phyloP scores from a whole-genome alignment of 2,113 vertebrate species.

The Petrocephalus zakoni region DNA sequence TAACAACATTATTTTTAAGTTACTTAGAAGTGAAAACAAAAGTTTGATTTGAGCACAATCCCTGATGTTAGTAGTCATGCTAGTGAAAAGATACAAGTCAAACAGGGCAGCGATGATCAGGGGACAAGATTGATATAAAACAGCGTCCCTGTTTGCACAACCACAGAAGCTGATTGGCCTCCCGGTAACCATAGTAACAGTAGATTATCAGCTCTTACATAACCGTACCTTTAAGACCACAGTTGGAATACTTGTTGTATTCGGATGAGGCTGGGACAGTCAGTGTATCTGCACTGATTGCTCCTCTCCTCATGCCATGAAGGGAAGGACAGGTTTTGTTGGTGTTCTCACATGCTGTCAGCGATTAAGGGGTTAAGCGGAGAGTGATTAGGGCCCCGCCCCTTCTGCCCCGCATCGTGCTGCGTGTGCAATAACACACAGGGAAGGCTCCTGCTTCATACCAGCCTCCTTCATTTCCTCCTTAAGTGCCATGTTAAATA shows the following conservation, averaged over 20 bases:
- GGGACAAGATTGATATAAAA: conserved; percentile 29
- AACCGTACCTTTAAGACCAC: conserved; percentile 50
- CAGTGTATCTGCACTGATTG: neutral
- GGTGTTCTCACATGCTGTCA: neutral
- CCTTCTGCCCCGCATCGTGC: neutral
- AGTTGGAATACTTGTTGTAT: conserved; percentile 33
- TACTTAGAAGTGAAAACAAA: neutral
- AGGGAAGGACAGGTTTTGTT: neutral
- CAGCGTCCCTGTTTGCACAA: conserved; percentile 37
- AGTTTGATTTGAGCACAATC: neutral
- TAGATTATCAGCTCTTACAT: conserved; percentile 58
- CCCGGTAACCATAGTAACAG: conserved; percentile 56
- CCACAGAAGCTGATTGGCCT: conserved; percentile 42
- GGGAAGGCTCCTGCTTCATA: neutral
- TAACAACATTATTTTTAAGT: neutral
- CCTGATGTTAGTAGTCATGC: neutral
- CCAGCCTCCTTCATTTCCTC: neutral
- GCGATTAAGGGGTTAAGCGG: neutral
- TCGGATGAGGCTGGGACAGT: neutral
- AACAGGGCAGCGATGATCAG: neutral
- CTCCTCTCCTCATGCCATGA: neutral
- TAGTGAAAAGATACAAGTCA: conserved; percentile 13
- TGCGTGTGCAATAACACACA: neutral
- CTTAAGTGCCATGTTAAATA: conserved; percentile 7
- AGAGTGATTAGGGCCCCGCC: neutral